Evolutionary conservation across 2,113 vertebrate genomes (phyloP).

Genomic region (Triplophysa tibetana): DNA sequence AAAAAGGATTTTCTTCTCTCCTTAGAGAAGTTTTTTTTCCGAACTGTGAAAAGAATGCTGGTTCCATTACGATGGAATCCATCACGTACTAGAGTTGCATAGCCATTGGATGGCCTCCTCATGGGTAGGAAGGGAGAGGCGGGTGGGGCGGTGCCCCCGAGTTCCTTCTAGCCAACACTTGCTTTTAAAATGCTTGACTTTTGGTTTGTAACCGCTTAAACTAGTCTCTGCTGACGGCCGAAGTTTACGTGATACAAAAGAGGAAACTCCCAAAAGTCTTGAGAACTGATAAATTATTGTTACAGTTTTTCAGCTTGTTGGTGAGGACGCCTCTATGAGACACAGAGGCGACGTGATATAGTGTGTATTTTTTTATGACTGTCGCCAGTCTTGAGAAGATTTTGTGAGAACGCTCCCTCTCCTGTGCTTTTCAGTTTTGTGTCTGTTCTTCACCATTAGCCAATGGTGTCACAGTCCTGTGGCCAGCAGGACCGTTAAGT

Average conservation of each 20-base stretch:
- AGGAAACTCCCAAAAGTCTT: slow-evolving; percentile 31
- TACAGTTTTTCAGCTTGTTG: slow-evolving; percentile 84
- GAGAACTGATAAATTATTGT: slow-evolving; percentile 60
- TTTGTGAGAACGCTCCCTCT: slow-evolving; percentile 75
- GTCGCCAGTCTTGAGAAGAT: slow-evolving; percentile 17
- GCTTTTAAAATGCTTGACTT: slow-evolving; percentile 79
- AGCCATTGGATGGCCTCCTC: slow-evolving; percentile 85
- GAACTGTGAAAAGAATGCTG: slow-evolving; percentile 68
- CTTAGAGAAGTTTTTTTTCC: slow-evolving; percentile 44
- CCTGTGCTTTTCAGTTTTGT: slow-evolving; percentile 45
- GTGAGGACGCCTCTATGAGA: slow-evolving; percentile 73
- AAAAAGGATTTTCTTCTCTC: slow-evolving; percentile 77
- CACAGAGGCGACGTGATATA: slow-evolving; percentile 19
- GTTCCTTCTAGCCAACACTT: slow-evolving; percentile 31
- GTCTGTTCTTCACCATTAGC: slow-evolving; percentile 78
- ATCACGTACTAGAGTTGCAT: slow-evolving; percentile 89
- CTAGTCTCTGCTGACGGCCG: slow-evolving; percentile 26
- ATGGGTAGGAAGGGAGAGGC: slow-evolving; percentile 72
- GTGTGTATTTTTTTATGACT: slow-evolving; percentile 11
- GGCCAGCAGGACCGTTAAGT: slow-evolving; percentile 89
- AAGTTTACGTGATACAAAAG: not conserved
- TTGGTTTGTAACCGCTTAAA: slow-evolving; percentile 52
- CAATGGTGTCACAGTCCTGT: slow-evolving; percentile 87
- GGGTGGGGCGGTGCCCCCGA: slow-evolving; percentile 33
- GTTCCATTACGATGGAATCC: slow-evolving; percentile 82